Evolutionary conservation across 2,113 vertebrate species (phyloP).

Genomic region (Hoplias malabaricus): DNA sequence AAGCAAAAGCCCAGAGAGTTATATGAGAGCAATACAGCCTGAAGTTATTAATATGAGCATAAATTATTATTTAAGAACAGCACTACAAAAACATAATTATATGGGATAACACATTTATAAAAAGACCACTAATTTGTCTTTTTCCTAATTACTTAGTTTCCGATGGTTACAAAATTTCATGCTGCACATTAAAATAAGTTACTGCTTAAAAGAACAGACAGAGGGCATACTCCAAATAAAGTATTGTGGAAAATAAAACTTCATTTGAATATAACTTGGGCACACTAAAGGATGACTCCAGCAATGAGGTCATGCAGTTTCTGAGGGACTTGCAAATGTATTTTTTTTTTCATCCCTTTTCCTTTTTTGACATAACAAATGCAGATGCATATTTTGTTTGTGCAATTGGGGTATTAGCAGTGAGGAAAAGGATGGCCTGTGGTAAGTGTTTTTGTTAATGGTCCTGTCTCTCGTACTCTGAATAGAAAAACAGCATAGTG

Average conservation of each 20-base stretch:
- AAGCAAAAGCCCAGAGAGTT: no score
- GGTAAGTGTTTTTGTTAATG: constrained; percentile 42
- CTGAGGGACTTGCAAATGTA: constrained; percentile 38
- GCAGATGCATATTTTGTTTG: constrained; percentile 48
- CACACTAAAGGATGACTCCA: constrained; percentile 66
- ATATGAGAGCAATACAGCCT: no score
- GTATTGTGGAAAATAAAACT: background rate
- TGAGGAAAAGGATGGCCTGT: constrained; percentile 29
- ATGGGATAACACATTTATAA: no score
- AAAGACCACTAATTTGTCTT: background rate
- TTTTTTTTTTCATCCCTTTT: constrained; percentile 41
- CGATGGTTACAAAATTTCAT: no score
- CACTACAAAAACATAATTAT: no score
- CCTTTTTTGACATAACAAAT: constrained; percentile 58
- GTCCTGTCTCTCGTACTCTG: constrained; percentile 27
- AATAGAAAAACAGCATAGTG: constrained; percentile 35
- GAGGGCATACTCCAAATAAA: background rate
- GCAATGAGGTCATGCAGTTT: constrained; percentile 64
- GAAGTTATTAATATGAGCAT: background rate
- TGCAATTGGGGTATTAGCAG: constrained; percentile 17
- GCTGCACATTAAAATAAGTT: background rate
- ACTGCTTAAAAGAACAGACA: background rate
- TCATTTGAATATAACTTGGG: constrained; percentile 47
- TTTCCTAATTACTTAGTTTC: no score
- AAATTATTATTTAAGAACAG: background rate